Evolutionary conservation across 2,113 vertebrate species (phyloP).

Genomic region (Hippoglossus stenolepis): DNA sequence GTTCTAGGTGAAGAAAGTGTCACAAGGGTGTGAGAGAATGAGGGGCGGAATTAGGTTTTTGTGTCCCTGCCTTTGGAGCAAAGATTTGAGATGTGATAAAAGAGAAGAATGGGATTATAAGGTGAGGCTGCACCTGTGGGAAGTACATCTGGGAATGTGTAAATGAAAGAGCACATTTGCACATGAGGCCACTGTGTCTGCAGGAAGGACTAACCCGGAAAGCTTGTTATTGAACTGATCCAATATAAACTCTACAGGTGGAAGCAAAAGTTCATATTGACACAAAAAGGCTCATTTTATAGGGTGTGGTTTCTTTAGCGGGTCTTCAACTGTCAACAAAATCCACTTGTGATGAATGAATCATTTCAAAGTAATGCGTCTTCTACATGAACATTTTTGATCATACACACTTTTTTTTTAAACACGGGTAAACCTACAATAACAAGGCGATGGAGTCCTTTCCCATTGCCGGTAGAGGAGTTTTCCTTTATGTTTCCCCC

Average conservation of each 20-base stretch:
- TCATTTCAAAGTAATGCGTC: no score
- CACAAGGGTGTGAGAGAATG: slow-evolving; percentile 45
- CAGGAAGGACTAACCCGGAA: no score
- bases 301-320: neutral
- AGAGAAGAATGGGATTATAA: neutral
- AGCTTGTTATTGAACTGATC: neutral
- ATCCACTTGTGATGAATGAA: no score
- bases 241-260: neutral
- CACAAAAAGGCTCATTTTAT: neutral
- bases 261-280: neutral
- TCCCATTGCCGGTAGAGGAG: no score
- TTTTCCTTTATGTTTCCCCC: no score
- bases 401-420: no score
- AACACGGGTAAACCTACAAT: no score
- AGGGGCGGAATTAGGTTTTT: slow-evolving; percentile 35
- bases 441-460: no score
- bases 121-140: slow-evolving; percentile 4
- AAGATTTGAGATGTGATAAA: slow-evolving; percentile 16
- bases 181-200: no score
- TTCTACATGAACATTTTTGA: no score
- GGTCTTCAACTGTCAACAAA: no score
- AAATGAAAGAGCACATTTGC: no score
- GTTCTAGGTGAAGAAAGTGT: slow-evolving; percentile 53
- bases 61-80: slow-evolving; percentile 14
- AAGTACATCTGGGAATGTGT: neutral